A percentile compares a stretch with the other conserved stretches of the same genome.
Evolutionary conservation across 2,113 vertebrate genomes (phyloP).

Genomic region (Indri indri): DNA sequence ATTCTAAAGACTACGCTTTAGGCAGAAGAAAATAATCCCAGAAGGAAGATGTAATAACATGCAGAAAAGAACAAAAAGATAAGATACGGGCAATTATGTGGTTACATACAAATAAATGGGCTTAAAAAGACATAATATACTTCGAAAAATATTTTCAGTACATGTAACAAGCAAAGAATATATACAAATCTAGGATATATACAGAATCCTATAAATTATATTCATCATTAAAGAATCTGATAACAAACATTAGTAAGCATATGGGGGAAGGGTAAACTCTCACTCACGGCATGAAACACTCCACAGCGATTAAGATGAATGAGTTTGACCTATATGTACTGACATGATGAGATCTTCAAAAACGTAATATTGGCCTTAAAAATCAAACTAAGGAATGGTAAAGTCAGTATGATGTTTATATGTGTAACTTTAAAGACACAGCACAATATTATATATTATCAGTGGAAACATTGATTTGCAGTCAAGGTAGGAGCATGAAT

Average conservation of each 20-base stretch:
- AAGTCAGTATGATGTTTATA: background rate
- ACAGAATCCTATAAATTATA: background rate
- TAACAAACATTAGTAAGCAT: background rate
- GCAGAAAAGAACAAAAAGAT: background rate
- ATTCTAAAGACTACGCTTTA: background rate
- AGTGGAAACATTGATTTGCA: background rate
- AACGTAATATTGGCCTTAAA: background rate
- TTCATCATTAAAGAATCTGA: background rate
- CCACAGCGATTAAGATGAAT: background rate
- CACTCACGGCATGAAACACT: accelerated
- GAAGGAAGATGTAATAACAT: background rate
- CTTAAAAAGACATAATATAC: background rate
- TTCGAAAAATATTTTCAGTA: background rate
- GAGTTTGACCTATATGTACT: background rate
- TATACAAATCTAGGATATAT: background rate
- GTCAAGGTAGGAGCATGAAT: background rate
- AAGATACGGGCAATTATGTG: background rate
- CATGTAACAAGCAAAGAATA: background rate
- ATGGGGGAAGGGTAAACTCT: accelerated
- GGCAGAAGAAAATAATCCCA: background rate
- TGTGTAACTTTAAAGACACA: background rate
- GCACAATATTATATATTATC: background rate
- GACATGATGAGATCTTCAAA: background rate
- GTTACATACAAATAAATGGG: background rate
- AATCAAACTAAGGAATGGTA: background rate